phyloP scores from a whole-genome alignment of 2,797 vertebrate genomes.

The Etheostoma nigrum region DNA sequence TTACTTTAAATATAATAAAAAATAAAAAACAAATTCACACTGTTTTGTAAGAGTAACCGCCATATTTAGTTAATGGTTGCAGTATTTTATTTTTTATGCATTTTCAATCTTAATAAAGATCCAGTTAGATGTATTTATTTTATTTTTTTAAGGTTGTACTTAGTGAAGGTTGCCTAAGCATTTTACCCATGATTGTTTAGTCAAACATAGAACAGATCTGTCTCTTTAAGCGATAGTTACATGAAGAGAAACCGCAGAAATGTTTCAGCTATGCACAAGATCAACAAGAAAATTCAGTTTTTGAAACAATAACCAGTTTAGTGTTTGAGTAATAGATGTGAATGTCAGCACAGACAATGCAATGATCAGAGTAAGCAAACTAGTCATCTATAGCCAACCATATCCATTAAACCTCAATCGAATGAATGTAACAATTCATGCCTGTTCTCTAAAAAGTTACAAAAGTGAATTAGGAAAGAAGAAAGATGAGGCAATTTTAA shows the following conservation, averaged over 20 bases:
- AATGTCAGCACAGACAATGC: not conserved
- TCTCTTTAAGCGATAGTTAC: not conserved
- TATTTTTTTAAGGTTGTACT: not conserved
- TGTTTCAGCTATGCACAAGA: not conserved
- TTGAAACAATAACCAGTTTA: not conserved
- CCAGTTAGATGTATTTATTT: not conserved
- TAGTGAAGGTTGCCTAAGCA: not conserved
- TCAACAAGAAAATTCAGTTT: not conserved
- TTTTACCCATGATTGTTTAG: not conserved
- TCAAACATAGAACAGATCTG: not conserved
- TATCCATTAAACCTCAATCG: not conserved
- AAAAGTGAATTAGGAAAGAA: not conserved
- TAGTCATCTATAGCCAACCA: not conserved
- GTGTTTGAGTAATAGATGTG: not conserved
- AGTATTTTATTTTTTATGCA: not conserved
- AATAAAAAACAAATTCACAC: not conserved
- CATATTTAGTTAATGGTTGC: not conserved
- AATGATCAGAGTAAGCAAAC: not conserved
- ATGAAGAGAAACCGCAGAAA: not conserved
- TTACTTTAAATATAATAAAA: not conserved
- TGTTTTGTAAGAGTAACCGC: not conserved
- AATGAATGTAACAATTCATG: slow-evolving; percentile 2
- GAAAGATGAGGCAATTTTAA: not conserved
- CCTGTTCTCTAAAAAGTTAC: not conserved
- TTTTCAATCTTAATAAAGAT: not conserved